A percentile compares a stretch with the other conserved stretches of the same genome.
phyloP scores from a whole-genome alignment of 2,888 invertebrate genomes.

The Acleris holmiana region DNA sequence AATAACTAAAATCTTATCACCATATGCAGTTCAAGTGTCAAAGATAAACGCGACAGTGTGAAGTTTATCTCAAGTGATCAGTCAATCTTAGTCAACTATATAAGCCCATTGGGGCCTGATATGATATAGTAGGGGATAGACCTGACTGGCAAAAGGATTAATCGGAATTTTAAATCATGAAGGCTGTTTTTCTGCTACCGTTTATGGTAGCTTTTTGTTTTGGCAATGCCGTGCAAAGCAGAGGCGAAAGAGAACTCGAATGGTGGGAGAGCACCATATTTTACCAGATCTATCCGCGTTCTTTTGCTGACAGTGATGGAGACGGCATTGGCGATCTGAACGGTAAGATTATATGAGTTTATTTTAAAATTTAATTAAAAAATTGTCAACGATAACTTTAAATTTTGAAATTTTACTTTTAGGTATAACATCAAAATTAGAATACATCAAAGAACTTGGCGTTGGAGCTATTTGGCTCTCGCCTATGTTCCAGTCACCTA shows the following conservation, averaged over 20 bases:
- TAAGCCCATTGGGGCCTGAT: conserved; percentile 17
- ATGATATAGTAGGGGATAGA: conserved; percentile 12
- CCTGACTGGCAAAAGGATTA: not conserved
- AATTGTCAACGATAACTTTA: not conserved
- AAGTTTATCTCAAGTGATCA: conserved; percentile 8
- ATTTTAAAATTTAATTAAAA: not conserved
- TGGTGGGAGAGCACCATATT: conserved; percentile 92
- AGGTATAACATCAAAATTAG: conserved; percentile 86
- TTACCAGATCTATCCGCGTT: conserved; percentile 92
- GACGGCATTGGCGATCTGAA: conserved; percentile 88
- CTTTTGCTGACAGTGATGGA: conserved; percentile 90
- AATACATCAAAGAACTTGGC: conserved; percentile 87
- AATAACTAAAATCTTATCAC: conserved; percentile 11
- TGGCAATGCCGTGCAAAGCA: conserved; percentile 46
- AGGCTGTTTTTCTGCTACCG: conserved; percentile 53
- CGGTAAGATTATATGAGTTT: conserved; percentile 58
- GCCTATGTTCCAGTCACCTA: conserved; percentile 89
- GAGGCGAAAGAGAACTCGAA: conserved; percentile 58
- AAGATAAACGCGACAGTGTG: conserved; percentile 15
- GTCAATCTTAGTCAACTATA: conserved; percentile 18
- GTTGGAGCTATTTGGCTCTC: conserved; percentile 90
- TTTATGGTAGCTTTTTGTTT: conserved; percentile 51
- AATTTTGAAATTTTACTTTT: conserved; percentile 5
- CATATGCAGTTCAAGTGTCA: conserved; percentile 27
- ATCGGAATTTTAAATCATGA: conserved; percentile 48